A percentile compares a stretch with the other conserved stretches of the same genome.
These are phyloP conservation scores for Anthoscopus minutus DNA, from an alignment of 2,113 vertebrate species.

Conservation along the genomic window DNA sequence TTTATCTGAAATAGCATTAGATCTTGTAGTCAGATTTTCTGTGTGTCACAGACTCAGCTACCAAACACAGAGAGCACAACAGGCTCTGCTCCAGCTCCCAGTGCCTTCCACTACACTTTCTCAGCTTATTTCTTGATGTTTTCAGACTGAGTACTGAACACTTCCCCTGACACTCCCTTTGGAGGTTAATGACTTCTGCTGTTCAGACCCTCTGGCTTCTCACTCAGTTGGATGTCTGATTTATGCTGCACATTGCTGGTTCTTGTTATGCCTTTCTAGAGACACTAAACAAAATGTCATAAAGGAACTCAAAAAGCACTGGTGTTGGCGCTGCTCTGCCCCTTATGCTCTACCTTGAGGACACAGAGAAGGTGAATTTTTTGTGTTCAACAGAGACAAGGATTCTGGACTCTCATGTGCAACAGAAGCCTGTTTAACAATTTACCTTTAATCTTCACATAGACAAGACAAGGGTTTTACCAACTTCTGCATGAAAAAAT, in stretches of 20 bases:
- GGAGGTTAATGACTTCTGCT: neutral
- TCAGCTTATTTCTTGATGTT: neutral
- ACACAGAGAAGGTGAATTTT: neutral
- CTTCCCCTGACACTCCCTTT: neutral
- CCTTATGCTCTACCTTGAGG: neutral
- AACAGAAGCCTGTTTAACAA: neutral
- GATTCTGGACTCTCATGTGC: neutral
- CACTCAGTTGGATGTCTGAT: neutral
- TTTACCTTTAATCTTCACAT: neutral
- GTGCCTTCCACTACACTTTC: neutral
- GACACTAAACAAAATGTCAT: neutral
- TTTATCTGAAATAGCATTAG: neutral
- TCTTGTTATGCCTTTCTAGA: neutral
- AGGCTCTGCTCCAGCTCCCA: neutral
- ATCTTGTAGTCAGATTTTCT: neutral
- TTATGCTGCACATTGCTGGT: neutral
- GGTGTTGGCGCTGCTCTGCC: neutral
- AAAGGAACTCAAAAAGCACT: neutral
- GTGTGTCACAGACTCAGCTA: neutral
- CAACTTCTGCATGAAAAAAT: neutral
- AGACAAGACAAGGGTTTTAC: neutral
- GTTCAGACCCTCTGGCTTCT: neutral
- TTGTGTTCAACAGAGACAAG: neutral
- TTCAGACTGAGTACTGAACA: neutral
- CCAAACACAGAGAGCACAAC: rapidly evolving